Evolutionary conservation across 2,797 vertebrate genomes (phyloP).

Genomic region (Chiloscyllium punctatum): DNA sequence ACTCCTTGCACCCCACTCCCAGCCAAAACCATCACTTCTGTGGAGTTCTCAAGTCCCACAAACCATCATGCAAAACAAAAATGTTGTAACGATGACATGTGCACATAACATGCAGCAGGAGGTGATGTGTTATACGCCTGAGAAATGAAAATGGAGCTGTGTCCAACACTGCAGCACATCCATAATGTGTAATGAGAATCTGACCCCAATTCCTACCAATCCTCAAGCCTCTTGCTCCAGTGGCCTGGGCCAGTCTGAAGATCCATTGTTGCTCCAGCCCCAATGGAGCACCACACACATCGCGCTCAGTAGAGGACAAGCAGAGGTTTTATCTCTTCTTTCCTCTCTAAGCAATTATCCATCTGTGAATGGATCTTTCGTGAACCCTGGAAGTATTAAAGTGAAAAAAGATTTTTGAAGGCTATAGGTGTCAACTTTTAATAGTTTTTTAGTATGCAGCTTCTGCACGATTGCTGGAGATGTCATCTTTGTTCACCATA

Average conservation of each 20-base stretch:
- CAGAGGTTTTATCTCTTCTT: no score
- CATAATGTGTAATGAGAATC: neutral
- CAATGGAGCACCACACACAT: no score
- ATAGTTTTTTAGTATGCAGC: no score
- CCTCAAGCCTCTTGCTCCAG: no score
- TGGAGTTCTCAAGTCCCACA: neutral
- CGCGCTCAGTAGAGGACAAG: no score
- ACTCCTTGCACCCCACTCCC: no score
- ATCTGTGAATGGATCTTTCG: neutral
- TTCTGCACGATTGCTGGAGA: neutral
- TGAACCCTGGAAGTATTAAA: neutral
- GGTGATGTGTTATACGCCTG: neutral
- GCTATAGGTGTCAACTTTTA: no score
- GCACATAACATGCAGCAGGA: neutral
- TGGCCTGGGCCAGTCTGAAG: neutral
- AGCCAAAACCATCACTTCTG: neutral
- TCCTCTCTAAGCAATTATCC: no score
- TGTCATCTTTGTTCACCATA: neutral
- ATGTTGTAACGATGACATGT: neutral
- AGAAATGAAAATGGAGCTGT: no score
- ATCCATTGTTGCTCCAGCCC: neutral
- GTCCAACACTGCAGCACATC: no score
- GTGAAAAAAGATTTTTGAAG: neutral
- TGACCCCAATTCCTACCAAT: neutral
- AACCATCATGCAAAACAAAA: neutral